Percentiles rank a stretch among this genome's conserved stretches.
These are phyloP conservation scores for Lampris megalopsis DNA, from an alignment of 2,113 vertebrate species.

Conservation along the genomic window DNA sequence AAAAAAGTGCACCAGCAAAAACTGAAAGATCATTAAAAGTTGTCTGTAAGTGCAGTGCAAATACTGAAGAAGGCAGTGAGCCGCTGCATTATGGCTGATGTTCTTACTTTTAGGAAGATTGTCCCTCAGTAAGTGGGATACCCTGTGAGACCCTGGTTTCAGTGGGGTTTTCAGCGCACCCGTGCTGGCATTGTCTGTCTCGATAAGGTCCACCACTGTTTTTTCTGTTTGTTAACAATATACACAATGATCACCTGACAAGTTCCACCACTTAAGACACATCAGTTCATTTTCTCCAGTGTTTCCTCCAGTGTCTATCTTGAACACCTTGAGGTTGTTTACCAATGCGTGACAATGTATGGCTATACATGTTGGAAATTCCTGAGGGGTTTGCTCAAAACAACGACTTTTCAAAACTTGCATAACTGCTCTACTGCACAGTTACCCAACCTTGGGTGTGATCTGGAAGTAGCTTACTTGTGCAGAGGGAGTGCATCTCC, in stretches of 20 bases:
- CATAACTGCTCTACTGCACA: background rate
- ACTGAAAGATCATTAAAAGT: background rate
- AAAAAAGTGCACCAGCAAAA: background rate
- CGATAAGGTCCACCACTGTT: slow-evolving; percentile 36
- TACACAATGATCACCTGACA: background rate
- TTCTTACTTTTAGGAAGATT: slow-evolving; percentile 84
- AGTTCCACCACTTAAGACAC: background rate
- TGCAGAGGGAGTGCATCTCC: slow-evolving; percentile 80
- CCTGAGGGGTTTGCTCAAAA: background rate
- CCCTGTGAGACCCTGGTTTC: slow-evolving; percentile 82
- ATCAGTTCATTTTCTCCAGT: background rate
- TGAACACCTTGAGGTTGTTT: background rate
- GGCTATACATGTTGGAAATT: background rate
- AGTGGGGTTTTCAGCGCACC: slow-evolving; percentile 74
- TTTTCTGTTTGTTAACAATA: slow-evolving; percentile 29
- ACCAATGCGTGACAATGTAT: background rate
- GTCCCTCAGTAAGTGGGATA: slow-evolving; percentile 90
- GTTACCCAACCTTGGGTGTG: background rate
- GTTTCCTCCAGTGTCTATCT: background rate
- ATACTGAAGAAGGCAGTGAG: slow-evolving; percentile 11
- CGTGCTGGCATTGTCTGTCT: slow-evolving; percentile 1
- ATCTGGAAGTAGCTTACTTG: slow-evolving; percentile 73
- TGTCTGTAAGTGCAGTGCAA: background rate
- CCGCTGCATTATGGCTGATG: slow-evolving; percentile 74
- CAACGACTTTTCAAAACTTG: slow-evolving; percentile 6